Percentiles rank a stretch among this genome's conserved stretches.
phyloP scores from a whole-genome alignment of 64 coral and sea anemone species.

The Montipora foliosa region DNA sequence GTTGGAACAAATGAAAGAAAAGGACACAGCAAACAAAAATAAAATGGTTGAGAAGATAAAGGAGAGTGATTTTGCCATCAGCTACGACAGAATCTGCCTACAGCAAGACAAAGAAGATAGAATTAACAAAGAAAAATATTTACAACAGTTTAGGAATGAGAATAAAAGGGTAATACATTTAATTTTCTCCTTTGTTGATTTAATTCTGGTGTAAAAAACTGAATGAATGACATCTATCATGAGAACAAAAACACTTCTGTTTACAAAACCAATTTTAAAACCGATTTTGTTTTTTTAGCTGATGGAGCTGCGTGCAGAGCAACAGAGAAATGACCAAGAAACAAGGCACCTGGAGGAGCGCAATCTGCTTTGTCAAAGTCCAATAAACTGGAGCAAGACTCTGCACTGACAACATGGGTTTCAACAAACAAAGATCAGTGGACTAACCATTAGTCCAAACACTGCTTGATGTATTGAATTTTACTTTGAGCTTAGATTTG shows the following conservation, averaged over 20 bases:
- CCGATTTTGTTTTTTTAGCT: slow-evolving; percentile 47
- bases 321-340: slow-evolving; percentile 66
- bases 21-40: slow-evolving; percentile 29
- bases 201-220: not conserved
- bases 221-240: not conserved
- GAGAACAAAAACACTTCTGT: not conserved
- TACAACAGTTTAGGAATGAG: slow-evolving; percentile 97
- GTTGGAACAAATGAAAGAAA: slow-evolving; percentile 87
- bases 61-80: slow-evolving; percentile 92
- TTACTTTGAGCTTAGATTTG: too few relatives aligned
- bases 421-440: not conserved
- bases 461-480: not conserved
- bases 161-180: slow-evolving; percentile 78
- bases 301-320: slow-evolving; percentile 84
- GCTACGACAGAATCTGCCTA: slow-evolving; percentile 78
- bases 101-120: slow-evolving; percentile 75
- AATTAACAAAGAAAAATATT: slow-evolving; percentile 79
- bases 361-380: slow-evolving; percentile 64
- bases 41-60: slow-evolving; percentile 30
- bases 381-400: slow-evolving; percentile 96
- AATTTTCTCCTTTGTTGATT: not conserved
- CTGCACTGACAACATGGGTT: slow-evolving; percentile 46
- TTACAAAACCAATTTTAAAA: too few relatives aligned
- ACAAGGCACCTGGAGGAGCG: slow-evolving; percentile 60
- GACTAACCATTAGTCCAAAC: not conserved